Evolutionary conservation across 1,140 invertebrate species (phyloP), one percentile per base, ranked within the genome.

Genomic region (Monochamus saltuarius): DNA sequence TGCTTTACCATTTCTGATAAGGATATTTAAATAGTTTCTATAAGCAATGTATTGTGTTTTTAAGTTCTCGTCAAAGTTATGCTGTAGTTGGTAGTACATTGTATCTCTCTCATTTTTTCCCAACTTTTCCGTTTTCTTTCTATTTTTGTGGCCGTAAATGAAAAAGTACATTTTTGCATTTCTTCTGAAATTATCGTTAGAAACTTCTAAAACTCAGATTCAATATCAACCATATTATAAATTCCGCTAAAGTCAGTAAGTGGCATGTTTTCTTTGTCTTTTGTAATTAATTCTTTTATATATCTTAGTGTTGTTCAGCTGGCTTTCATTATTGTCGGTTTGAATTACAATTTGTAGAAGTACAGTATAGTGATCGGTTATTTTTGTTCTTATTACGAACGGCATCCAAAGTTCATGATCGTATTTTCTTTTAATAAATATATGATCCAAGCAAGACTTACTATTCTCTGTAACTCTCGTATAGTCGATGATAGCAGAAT

Each of bases 361-460:
- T 54, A 34, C 35, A 10, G 52, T 54, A 36, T 39, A 54, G 39
- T 54, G 52, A 22, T 54, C 35, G 14, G 52, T 54, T 11, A 14
- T 17, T 22, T 54, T 42, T 40, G 17, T 54, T 54, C 11, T 39
- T 10, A 54, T 17, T 40, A 54, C 19, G 4, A 54, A 17, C 19
- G 39, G 38, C 19, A 22, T 17, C n/a, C 16, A 37, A 54, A 40
- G 14, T 54, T 54, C 22, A 13, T 11, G 14, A 13, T 39, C 14
- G 37, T 35, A 9, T 11, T 42, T n/a, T 39, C 2, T 54, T 54
- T 54, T 54, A 11, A 54, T 17, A 34, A 40, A 54, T 16, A 54
- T 54, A 29, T 54, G 52, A n/a, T 54, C 52, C 19, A 54, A 10
- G 39, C 52, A 54, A 39, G 52, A 54, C 10, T n/a, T 39, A 40